Conservation (phyloP, 1,140 invertebrate species). For the Drosophila baimaii region DNA sequence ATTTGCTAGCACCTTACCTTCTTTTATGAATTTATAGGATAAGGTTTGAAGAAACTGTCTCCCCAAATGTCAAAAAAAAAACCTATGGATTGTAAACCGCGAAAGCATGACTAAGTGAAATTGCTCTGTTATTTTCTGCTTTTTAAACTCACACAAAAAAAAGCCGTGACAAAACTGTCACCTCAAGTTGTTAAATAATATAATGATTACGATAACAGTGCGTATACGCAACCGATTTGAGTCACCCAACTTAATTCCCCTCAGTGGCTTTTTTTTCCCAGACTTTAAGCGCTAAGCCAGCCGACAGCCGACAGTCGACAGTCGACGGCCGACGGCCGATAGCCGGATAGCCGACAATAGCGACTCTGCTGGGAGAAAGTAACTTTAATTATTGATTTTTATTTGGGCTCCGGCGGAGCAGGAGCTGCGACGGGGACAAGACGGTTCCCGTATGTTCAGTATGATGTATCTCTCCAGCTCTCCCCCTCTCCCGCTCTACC, state of each 20-base stretch:
- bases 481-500: too few species aligned
- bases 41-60: too few species aligned
- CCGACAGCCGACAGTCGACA: background rate
- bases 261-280: background rate
- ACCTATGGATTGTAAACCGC: background rate
- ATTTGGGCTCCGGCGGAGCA: conserved; percentile 11
- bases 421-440: background rate
- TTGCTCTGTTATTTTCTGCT: background rate
- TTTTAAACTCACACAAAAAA: background rate
- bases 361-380: conserved; percentile 12
- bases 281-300: conserved; percentile 10
- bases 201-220: background rate
- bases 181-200: background rate
- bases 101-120: background rate
- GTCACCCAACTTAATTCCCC: background rate
- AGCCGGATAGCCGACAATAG: background rate
- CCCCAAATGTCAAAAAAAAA: background rate
- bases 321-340: background rate
- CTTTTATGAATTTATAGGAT: too few species aligned
- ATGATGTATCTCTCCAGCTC: conserved; percentile 6
- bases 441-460: conserved; percentile 3
- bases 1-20: too few species aligned
- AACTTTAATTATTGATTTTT: conserved; percentile 62
- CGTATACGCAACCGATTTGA: conserved; percentile 8
- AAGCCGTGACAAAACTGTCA: background rate